Evolutionary conservation across 1,140 invertebrate species (phyloP), one percentile per base, ranked within the genome.

Genomic region (Halyomorpha halys): DNA sequence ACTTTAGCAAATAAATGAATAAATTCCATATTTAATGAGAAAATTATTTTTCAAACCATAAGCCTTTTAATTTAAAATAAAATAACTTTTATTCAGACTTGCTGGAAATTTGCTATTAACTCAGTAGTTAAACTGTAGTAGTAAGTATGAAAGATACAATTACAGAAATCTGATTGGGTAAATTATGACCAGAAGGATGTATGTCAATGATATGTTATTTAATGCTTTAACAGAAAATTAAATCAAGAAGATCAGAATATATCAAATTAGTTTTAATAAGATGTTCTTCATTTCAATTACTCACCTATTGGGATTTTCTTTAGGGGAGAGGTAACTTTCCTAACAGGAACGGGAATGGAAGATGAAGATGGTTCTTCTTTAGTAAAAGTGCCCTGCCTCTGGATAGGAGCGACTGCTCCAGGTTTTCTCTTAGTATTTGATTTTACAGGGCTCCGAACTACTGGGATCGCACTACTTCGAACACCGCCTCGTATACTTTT

Each of bases 401-500:
- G 69, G 19, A 69, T 62, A 0, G 66, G 60, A 44, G 54, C 51
- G 11, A 63, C 61, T 14, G 59, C 30, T 6, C 16, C 61, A 15
- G 61, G 44, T 39, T 67, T 67, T 44, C 62, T 67, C 54, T 66
- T 66, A 11, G 18, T 34, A 14, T 18, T 21, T 23, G 65, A 49
- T 68, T 69, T 68, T 49, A 51, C 54, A 56, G 44, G 61, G 64
- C 39, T 25, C 23, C 60, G 63, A 34, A 68, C 67, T 6, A 70
- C 66, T n/a, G 67, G 71, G 63, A 67, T 70, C 3, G 66, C 47
- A 66, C 67, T 69, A 0, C 51, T 16, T 19, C 65, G 34, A 1
- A 47, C 62, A 56, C 86, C 75, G 0, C 90, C 90, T 59, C 90
- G 77, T 30, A 94, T 82, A 1, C 74, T 79, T 74, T 91, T 92